phyloP scores from a whole-genome alignment of 1,140 invertebrate species.

The Drosophila erecta region DNA sequence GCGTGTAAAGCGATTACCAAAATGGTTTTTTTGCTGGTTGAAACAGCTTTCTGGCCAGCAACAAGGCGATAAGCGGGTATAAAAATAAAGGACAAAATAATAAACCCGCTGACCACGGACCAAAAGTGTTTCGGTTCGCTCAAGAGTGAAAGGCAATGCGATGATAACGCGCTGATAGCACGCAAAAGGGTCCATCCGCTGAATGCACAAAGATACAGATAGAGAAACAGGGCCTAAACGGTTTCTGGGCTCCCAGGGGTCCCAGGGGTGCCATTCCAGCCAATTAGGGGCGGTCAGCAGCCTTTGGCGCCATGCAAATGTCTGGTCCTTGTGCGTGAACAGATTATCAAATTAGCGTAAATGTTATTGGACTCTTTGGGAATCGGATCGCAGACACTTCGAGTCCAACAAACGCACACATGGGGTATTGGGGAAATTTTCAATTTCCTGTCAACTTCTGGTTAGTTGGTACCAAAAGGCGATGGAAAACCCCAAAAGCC shows the following conservation, averaged over 20 bases:
- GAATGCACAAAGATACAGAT: conserved; percentile 17
- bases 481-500: conserved; percentile 16
- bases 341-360: conserved; percentile 84
- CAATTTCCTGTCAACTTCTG: conserved; percentile 67
- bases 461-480: conserved; percentile 16
- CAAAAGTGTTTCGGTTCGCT: conserved; percentile 46
- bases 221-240: conserved; percentile 32
- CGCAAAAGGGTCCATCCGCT: conserved; percentile 44
- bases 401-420: conserved; percentile 25
- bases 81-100: conserved; percentile 76
- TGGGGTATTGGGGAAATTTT: conserved; percentile 63
- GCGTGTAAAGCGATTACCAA: conserved; percentile 74
- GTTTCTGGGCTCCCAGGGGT: conserved; percentile 4
- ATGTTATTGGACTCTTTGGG: conserved; percentile 77
- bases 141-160: conserved; percentile 71
- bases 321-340: conserved; percentile 74
- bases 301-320: conserved; percentile 67
- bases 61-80: conserved; percentile 60
- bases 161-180: conserved; percentile 84
- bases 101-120: conserved; percentile 78
- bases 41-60: conserved; percentile 58
- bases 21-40: conserved; percentile 36
- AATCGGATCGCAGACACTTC: conserved; percentile 58
- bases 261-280: conserved; percentile 82
- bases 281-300: conserved; percentile 75